Evolutionary conservation across 2,113 vertebrate genomes (phyloP), one percentile per base, ranked within the genome.

Genomic region (Tachycineta bicolor): DNA sequence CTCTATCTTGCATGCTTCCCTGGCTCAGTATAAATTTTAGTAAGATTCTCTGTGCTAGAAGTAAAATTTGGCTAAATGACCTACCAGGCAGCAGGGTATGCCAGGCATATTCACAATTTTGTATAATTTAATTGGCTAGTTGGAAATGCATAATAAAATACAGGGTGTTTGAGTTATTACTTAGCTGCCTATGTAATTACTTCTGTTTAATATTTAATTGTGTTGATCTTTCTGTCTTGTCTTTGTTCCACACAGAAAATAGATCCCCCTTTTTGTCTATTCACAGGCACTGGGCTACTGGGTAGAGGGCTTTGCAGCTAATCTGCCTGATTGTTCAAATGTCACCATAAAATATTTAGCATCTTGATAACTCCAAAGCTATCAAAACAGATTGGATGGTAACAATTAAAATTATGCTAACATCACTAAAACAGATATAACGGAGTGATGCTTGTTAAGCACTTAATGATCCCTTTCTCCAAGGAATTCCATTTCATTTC

Each of bases 391-490:
- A 94, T 95, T 94, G 91, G 63, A 96, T 92, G 79, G 69, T 87
- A 96, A 97, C 96, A 97, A 97, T 97, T 97, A 95, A 93, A 96
- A 97, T 97, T 89, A 94, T 93, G 90, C 93, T 94, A 96, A 94
- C 84, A 96, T 90, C 78, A 69, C 94, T 95, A 96, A 97, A 97
- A 94, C 86, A 97, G 97, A 96, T 97, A 97, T 62, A 97, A 94
- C 75, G 1, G 83, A 97, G 97, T 62, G 95, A 92, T 96, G 96
- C 96, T 98, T 97, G 95, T 97, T 98, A 98, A 97, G 92, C 95
- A 94, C 91, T 97, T 97, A 98, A 97, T 97, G 96, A 97, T 96
- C 94, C 93, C 86, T 63, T 97, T 97, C 96, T 98, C 96, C 74
- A 68, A 96, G 96, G 97, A 96, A 96, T 95, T 91, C 76, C 84